Evolutionary conservation across 2,888 invertebrate species (phyloP).

Genomic region (Phorcus lineatus): DNA sequence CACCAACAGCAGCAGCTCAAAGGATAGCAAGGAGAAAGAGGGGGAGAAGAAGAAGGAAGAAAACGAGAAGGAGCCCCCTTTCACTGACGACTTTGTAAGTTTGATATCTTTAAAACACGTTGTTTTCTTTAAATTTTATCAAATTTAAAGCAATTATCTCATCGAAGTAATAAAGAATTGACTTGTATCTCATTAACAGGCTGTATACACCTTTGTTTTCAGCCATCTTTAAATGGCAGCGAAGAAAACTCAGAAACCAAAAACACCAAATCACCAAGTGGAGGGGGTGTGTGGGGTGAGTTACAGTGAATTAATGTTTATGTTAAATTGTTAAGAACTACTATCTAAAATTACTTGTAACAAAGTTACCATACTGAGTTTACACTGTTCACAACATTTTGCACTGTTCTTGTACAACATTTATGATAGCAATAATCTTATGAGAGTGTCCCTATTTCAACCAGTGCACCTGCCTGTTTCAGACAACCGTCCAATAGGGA

Average conservation of each 20-base stretch:
- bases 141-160: no score
- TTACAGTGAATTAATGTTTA: background rate
- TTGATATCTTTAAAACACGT: background rate
- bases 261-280: conserved; percentile 34
- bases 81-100: conserved; percentile 59
- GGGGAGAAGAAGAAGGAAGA: conserved; percentile 30
- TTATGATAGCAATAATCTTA: no score
- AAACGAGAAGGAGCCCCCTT: conserved; percentile 38
- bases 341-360: no score
- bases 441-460: no score
- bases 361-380: no score
- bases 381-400: no score
- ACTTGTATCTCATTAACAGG: no score
- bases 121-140: background rate
- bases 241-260: conserved; percentile 40
- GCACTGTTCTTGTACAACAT: no score
- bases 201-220: conserved; percentile 9
- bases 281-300: conserved; percentile 50
- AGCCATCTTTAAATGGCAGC: conserved; percentile 48
- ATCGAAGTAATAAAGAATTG: no score
- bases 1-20: conserved; percentile 37
- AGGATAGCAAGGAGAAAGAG: conserved; percentile 38
- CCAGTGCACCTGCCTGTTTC: background rate
- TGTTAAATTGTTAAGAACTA: no score
- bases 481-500: conserved; percentile 3